Percentiles rank a stretch among this genome's conserved stretches.
These are phyloP conservation scores for Clarias fuscus DNA, from an alignment of 2,797 vertebrate species.

Conservation along the genomic window DNA sequence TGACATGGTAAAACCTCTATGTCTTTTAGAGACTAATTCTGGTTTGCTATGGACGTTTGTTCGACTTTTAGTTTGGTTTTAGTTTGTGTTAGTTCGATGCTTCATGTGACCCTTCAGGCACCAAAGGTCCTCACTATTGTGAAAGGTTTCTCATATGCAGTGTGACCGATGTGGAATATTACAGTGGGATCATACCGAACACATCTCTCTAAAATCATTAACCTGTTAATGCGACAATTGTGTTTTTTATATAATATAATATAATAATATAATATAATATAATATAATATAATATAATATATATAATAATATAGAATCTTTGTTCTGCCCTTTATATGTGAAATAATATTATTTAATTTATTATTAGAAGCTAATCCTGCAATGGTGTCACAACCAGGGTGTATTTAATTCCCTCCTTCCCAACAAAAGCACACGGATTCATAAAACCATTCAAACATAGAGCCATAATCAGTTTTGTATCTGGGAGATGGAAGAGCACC, in stretches of 20 bases:
- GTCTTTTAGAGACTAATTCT: neutral
- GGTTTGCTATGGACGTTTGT: neutral
- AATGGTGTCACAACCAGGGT: neutral
- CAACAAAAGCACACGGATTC: neutral
- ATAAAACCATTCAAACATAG: neutral
- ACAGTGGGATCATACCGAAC: neutral
- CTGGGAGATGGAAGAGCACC: neutral
- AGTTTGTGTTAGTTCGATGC: neutral
- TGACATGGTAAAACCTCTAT: neutral
- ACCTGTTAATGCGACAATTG: neutral
- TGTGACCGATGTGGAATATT: conserved; percentile 8
- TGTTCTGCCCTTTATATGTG: conserved; percentile 13
- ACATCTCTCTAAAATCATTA: neutral
- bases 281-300: neutral
- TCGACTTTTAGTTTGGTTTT: neutral
- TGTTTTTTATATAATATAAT: neutral
- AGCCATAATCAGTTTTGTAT: no score
- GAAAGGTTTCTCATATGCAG: neutral
- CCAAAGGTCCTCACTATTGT: neutral
- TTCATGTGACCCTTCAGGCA: neutral
- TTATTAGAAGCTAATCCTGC: neutral
- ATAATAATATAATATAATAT: no score
- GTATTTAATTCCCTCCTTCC: neutral
- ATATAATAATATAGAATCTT: neutral
- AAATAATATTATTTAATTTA: neutral